phyloP scores from a whole-genome alignment of 1,140 invertebrate genomes.

The Sycophaga agraensis region DNA sequence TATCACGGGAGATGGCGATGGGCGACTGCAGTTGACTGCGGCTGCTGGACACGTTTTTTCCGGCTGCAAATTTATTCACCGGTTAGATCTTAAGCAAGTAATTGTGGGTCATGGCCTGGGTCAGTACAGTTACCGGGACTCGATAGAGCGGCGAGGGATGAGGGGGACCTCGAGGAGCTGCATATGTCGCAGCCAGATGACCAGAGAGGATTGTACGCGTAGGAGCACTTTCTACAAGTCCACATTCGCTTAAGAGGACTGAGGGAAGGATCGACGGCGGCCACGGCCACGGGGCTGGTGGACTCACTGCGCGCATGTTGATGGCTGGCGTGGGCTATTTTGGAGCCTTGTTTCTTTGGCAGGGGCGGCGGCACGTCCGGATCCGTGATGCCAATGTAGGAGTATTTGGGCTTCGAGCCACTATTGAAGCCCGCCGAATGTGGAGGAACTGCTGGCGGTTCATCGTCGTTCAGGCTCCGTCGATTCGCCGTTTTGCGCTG shows the following conservation, averaged over 20 bases:
- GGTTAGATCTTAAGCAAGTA: no score
- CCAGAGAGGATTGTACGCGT: slow-evolving; percentile 82
- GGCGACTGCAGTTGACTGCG: slow-evolving; percentile 45
- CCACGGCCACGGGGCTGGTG: slow-evolving; percentile 46
- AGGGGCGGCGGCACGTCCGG: slow-evolving; percentile 55
- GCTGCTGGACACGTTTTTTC: slow-evolving; percentile 52
- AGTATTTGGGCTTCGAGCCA: slow-evolving; percentile 54
- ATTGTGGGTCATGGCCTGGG: no score
- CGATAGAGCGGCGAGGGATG: slow-evolving; percentile 67
- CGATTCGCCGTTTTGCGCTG: slow-evolving; percentile 54
- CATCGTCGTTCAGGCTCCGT: slow-evolving; percentile 61
- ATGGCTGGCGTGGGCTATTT: slow-evolving; percentile 39
- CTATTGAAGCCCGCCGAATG: slow-evolving; percentile 50
- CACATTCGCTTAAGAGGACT: slow-evolving; percentile 71
- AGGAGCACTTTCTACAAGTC: slow-evolving; percentile 85
- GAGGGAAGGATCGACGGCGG: slow-evolving; percentile 26
- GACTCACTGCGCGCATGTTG: slow-evolving; percentile 53
- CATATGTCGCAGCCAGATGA: slow-evolving; percentile 79
- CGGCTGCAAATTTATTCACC: not conserved
- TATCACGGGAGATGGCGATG: slow-evolving; percentile 53
- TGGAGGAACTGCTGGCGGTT: slow-evolving; percentile 54
- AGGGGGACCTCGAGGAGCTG: slow-evolving; percentile 64
- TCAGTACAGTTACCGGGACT: slow-evolving; percentile 34
- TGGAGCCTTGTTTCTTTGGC: slow-evolving; percentile 51
- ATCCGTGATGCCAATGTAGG: slow-evolving; percentile 63